phyloP scores from a whole-genome alignment of 2,113 vertebrate species.

The Rhinichthys klamathensis region DNA sequence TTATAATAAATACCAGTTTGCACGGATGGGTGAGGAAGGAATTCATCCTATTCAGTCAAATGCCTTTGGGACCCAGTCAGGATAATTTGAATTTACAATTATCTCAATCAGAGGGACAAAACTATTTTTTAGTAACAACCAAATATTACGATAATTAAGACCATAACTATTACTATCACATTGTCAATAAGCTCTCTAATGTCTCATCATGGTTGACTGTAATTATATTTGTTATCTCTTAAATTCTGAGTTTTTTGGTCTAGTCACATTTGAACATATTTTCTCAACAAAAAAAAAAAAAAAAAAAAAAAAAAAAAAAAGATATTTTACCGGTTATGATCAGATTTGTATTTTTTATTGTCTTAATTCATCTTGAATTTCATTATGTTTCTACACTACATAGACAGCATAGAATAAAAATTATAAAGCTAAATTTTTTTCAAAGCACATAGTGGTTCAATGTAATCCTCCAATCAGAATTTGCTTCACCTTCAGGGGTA shows the following conservation, averaged over 20 bases:
- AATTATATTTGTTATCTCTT: background rate
- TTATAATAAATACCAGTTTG: no score
- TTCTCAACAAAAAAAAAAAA: no score
- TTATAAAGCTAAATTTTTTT: background rate
- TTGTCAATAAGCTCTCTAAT: background rate
- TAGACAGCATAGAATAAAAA: background rate
- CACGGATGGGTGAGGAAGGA: no score
- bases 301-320: background rate
- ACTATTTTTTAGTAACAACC: background rate
- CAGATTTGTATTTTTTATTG: background rate
- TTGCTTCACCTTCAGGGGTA: slow-evolving; percentile 81
- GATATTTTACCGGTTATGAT: background rate
- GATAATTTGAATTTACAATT: background rate
- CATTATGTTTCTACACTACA: background rate
- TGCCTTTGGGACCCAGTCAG: background rate
- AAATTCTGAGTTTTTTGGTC: background rate
- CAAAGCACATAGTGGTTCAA: background rate
- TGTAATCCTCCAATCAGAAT: background rate
- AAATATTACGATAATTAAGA: background rate
- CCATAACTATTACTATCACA: background rate
- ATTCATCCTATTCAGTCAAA: background rate
- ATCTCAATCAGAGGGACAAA: background rate
- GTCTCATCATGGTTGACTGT: background rate
- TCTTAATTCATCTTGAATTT: background rate
- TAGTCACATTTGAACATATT: background rate